A percentile compares a stretch with the other conserved stretches of the same genome.
These are phyloP conservation scores for Agelas oroides DNA, from an alignment of 37 sponge, comb jelly and placozoan species.

Conservation along the genomic window DNA sequence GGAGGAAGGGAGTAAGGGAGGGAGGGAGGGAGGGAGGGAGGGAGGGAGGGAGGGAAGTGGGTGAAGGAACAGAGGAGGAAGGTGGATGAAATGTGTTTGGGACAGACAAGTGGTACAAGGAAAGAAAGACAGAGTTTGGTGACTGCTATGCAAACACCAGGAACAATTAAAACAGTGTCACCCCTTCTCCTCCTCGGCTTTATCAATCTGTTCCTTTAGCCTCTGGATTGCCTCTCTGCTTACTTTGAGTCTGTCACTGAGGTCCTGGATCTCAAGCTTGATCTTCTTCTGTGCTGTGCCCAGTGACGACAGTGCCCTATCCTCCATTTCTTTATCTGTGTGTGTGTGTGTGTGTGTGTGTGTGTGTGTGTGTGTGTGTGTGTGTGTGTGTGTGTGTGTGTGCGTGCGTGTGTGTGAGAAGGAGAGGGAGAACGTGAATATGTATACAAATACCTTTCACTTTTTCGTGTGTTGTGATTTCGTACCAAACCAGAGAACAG, in stretches of 20 bases:
- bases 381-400: conserved; percentile 21
- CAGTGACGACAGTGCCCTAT: conserved; percentile 62
- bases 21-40: too few species aligned
- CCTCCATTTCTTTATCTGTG: conserved; percentile 84
- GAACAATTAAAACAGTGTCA: too few species aligned
- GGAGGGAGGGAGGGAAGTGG: too few species aligned
- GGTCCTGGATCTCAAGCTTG: conserved; percentile 82
- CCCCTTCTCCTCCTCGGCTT: conserved; percentile 54
- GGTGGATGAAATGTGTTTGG: too few species aligned
- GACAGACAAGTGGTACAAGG: too few species aligned
- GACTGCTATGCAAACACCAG: background rate
- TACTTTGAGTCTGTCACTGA: conserved; percentile 80
- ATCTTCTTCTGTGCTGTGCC: conserved; percentile 76
- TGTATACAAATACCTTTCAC: too few species aligned
- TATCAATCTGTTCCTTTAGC: conserved; percentile 76
- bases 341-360: background rate
- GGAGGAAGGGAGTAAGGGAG: too few species aligned
- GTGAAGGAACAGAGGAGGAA: too few species aligned
- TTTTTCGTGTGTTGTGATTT: too few species aligned
- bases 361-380: conserved; percentile 1
- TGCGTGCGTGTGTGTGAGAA: background rate
- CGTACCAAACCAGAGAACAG: too few species aligned
- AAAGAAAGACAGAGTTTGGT: too few species aligned
- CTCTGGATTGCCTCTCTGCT: conserved; percentile 64
- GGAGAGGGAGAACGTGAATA: background rate